Conservation (phyloP, 2,113 vertebrate species). For the Chlamydotis undulata region DNA sequence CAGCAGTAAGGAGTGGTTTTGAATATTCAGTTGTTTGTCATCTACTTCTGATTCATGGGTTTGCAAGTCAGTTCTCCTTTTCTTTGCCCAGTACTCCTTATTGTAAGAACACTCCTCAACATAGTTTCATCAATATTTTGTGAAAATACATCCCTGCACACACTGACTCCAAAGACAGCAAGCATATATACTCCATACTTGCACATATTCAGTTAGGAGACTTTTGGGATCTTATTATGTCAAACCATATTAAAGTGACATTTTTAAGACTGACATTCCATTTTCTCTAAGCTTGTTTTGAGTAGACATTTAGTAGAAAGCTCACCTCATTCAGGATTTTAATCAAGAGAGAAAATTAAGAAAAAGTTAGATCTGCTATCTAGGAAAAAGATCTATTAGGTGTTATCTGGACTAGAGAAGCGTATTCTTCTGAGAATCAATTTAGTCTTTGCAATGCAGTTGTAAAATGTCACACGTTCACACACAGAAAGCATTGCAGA, state of each 20-base stretch:
- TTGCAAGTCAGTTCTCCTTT: neutral
- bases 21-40: neutral
- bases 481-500: slow-evolving; percentile 47
- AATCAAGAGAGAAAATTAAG: slow-evolving; percentile 68
- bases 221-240: slow-evolving; percentile 19
- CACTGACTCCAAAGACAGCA: neutral
- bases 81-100: neutral
- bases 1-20: neutral
- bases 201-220: neutral
- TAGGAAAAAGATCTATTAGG: slow-evolving; percentile 54
- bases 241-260: slow-evolving; percentile 48
- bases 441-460: slow-evolving; percentile 45
- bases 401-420: slow-evolving; percentile 53
- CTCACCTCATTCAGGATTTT: slow-evolving; percentile 39
- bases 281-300: slow-evolving; percentile 46
- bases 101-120: neutral
- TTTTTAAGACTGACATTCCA: slow-evolving; percentile 54
- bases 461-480: slow-evolving; percentile 53
- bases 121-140: neutral
- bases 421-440: slow-evolving; percentile 65
- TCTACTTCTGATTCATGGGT: neutral
- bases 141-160: neutral
- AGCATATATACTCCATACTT: neutral
- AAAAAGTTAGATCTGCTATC: slow-evolving; percentile 56
- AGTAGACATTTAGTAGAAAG: slow-evolving; percentile 34